Conservation (phyloP, 2,888 invertebrate genomes). For the Empis stercorea region DNA sequence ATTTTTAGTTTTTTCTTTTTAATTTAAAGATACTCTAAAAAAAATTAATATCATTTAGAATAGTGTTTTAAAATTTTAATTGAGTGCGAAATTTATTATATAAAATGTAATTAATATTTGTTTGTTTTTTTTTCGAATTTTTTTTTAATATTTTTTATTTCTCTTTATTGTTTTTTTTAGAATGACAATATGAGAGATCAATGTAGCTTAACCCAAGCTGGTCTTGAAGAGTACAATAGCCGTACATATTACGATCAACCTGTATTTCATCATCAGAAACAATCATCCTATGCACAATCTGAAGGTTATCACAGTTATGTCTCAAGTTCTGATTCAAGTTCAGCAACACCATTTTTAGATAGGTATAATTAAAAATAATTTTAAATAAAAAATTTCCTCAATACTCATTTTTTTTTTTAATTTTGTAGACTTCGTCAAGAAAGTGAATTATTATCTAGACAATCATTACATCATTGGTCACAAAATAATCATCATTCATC, state of each 20-base stretch:
- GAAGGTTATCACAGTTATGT: constrained; percentile 73
- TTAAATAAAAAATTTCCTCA: too few species aligned
- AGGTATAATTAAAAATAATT: too few species aligned
- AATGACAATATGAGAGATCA: constrained; percentile 32
- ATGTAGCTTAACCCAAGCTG: constrained; percentile 47
- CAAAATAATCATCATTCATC: constrained; percentile 34
- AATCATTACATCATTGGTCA: constrained; percentile 35
- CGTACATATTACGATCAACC: constrained; percentile 47
- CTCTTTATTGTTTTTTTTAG: too few species aligned
- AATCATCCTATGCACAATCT: constrained; percentile 63
- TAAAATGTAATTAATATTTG: too few species aligned
- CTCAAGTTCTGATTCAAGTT: constrained; percentile 61
- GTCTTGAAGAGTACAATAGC: constrained; percentile 57
- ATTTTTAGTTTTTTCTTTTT: too few species aligned
- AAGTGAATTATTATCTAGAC: constrained; percentile 35
- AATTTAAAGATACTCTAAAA: too few species aligned
- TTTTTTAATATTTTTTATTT: constrained; percentile 10
- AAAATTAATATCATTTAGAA: too few species aligned
- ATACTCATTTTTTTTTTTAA: too few species aligned
- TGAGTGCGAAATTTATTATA: too few species aligned
- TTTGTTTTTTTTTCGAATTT: constrained; percentile 9
- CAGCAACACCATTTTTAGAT: constrained; percentile 65
- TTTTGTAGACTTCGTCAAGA: constrained; percentile 34
- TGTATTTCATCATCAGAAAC: constrained; percentile 51
- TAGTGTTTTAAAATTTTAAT: too few species aligned